These are phyloP conservation scores for Andricus grossulariae DNA, from an alignment of 1,140 invertebrate species.

Conservation along the genomic window DNA sequence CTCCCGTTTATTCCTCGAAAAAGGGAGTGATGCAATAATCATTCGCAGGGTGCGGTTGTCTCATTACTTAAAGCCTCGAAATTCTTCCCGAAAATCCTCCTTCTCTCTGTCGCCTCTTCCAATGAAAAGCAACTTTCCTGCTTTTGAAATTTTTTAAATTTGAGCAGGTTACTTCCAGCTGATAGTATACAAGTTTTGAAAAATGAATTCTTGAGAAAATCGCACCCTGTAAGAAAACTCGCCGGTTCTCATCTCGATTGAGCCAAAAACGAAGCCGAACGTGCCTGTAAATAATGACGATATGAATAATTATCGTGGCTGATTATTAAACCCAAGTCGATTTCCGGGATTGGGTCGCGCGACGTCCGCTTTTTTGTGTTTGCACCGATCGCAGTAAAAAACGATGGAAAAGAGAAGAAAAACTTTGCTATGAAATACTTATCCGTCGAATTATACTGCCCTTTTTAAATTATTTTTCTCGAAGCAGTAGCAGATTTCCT, in stretches of 20 bases:
- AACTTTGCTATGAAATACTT: conserved; percentile 34
- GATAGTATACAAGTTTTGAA: neutral
- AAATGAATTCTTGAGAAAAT: neutral
- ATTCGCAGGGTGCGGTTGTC: neutral
- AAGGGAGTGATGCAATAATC: conserved; percentile 18
- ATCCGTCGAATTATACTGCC: conserved; percentile 1
- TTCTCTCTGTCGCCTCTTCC: too few relatives aligned
- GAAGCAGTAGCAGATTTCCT: conserved; percentile 4
- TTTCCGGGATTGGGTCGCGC: conserved; percentile 9
- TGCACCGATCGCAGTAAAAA: neutral
- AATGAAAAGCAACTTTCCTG: too few relatives aligned
- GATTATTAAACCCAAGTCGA: conserved; percentile 22
- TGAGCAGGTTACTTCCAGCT: too few relatives aligned
- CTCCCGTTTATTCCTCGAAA: neutral
- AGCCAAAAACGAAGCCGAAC: conserved; percentile 47
- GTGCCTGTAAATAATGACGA: conserved; percentile 56
- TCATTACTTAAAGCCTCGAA: too few relatives aligned
- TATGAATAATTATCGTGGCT: conserved; percentile 45
- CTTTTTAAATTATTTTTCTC: conserved; percentile 1
- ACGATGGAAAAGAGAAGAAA: conserved; percentile 18
- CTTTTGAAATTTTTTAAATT: too few relatives aligned
- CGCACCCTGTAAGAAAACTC: neutral
- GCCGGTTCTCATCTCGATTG: conserved; percentile 34
- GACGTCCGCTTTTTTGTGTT: neutral
- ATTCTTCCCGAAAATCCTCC: too few relatives aligned